Evolutionary conservation across 2,797 vertebrate species (phyloP).

Genomic region (Darevskia nairensis): DNA sequence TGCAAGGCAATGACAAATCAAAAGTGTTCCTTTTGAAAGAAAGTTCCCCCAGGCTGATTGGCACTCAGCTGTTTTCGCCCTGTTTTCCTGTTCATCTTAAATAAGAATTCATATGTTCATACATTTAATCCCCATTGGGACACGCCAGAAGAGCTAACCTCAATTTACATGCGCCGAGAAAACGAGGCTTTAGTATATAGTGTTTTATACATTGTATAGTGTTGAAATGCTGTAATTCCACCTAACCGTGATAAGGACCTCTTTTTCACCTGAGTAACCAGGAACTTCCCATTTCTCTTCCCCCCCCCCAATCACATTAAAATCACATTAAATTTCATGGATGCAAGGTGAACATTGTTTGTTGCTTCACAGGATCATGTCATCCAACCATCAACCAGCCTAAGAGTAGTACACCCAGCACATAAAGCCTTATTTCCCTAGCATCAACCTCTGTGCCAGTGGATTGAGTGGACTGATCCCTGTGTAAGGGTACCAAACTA

Average conservation of each 20-base stretch:
- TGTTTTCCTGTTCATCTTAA: not conserved
- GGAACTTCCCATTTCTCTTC: not conserved
- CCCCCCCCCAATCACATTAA: too few species aligned
- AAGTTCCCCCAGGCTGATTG: not conserved
- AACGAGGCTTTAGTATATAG: not conserved
- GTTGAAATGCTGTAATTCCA: not conserved
- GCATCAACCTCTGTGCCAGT: not conserved
- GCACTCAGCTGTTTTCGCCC: not conserved
- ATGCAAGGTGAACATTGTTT: not conserved
- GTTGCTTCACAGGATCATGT: not conserved
- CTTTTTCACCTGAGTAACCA: not conserved
- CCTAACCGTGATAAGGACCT: not conserved
- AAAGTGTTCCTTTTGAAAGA: slow-evolving; percentile 6
- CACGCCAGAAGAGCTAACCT: not conserved
- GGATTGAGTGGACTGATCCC: not conserved
- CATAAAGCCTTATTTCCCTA: not conserved
- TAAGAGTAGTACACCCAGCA: not conserved
- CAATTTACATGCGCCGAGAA: not conserved
- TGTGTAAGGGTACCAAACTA: too few species aligned
- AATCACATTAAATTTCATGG: not conserved
- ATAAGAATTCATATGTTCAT: not conserved
- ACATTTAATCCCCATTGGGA: not conserved
- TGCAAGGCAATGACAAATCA: not conserved
- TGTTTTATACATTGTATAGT: not conserved
- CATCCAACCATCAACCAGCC: not conserved